These are phyloP conservation scores for Morus bassanus DNA, from an alignment of 2,797 vertebrate genomes.

Conservation along the genomic window DNA sequence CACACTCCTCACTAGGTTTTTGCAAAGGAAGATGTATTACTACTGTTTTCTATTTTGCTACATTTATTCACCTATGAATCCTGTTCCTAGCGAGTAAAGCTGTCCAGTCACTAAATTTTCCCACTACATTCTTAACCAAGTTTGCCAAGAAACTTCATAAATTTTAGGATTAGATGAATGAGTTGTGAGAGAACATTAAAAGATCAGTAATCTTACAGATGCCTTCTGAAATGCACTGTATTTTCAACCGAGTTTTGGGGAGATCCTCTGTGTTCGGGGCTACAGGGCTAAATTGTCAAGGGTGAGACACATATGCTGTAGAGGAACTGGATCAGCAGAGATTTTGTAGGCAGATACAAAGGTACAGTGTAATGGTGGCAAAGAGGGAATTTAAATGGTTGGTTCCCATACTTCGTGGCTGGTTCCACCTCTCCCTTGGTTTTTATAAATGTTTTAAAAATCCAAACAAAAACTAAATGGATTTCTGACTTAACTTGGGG, in stretches of 20 bases:
- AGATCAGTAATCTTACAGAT: not conserved
- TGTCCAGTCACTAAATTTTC: not conserved
- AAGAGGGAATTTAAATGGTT: not conserved
- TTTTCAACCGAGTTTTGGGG: not conserved
- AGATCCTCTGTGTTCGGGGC: not conserved
- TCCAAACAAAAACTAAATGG: not conserved
- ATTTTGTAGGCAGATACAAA: conserved; percentile 1
- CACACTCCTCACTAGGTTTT: not conserved
- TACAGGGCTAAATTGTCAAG: not conserved
- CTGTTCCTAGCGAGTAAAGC: not conserved
- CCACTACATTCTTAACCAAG: not conserved
- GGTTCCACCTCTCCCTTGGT: not conserved
- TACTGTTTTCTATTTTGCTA: not conserved
- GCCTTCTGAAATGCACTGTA: not conserved
- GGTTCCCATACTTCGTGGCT: not conserved
- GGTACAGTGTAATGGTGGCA: not conserved
- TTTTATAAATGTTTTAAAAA: conserved; percentile 37
- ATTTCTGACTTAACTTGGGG: not conserved
- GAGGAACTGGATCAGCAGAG: conserved; percentile 11
- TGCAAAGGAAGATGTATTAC: not conserved
- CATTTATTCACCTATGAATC: not conserved
- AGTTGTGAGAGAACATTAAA: not conserved
- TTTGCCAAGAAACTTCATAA: not conserved
- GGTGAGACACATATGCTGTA: not conserved
- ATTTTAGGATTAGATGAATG: not conserved